Conservation (phyloP, 1,140 invertebrate genomes). For the Frieseomelitta varia region DNA sequence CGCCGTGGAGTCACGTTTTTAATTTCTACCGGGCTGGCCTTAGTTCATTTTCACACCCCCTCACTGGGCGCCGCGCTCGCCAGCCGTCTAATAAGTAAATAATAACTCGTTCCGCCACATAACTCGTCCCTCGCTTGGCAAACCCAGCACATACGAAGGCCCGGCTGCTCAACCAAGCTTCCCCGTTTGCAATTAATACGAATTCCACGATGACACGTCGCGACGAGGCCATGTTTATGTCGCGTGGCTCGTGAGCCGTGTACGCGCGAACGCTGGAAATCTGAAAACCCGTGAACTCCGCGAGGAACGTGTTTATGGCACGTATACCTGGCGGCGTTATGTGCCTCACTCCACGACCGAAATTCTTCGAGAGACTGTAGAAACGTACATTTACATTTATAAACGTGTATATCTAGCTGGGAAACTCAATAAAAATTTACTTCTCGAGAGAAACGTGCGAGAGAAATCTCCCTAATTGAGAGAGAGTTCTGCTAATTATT, state of each 20-base stretch:
- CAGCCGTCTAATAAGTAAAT: constrained; percentile 71
- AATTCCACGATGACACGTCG: constrained; percentile 44
- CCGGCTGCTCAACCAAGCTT: neutral
- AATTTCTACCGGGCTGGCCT: constrained; percentile 70
- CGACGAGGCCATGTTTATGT: constrained; percentile 30
- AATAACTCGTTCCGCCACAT: constrained; percentile 70
- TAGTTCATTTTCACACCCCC: constrained; percentile 74
- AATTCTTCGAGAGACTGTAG: too few relatives aligned
- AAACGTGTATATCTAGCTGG: too few relatives aligned
- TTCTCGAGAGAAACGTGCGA: too few relatives aligned
- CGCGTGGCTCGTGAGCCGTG: neutral
- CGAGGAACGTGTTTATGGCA: neutral
- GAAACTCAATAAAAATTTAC: too few relatives aligned
- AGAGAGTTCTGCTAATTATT: too few relatives aligned
- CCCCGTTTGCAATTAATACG: constrained; percentile 60
- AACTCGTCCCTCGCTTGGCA: constrained; percentile 50
- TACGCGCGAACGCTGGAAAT: neutral
- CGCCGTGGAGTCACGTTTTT: constrained; percentile 73
- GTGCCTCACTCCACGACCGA: rapidly evolving
- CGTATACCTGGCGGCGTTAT: neutral
- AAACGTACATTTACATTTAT: neutral
- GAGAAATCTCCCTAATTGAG: too few relatives aligned
- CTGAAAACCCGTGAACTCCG: neutral
- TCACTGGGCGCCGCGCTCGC: constrained; percentile 41
- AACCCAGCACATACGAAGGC: constrained; percentile 13